Evolutionary conservation across 1,140 invertebrate genomes (phyloP).

Genomic region (Anastrepha obliqua): DNA sequence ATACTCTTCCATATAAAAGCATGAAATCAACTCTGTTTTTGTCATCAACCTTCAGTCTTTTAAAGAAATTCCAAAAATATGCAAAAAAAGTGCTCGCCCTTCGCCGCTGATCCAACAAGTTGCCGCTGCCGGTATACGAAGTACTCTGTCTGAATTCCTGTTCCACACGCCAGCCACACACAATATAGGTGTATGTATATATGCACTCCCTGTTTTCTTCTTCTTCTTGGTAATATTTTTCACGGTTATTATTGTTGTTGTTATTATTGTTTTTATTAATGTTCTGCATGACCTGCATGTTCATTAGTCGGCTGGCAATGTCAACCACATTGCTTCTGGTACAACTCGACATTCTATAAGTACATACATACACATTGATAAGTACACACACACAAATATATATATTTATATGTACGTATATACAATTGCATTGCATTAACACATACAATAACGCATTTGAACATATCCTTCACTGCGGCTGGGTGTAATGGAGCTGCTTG

Average conservation of each 20-base stretch:
- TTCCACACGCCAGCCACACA: not conserved
- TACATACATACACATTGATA: not conserved
- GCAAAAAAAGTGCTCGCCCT: not conserved
- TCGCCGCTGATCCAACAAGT: slow-evolving; percentile 7
- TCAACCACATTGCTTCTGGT: slow-evolving; percentile 26
- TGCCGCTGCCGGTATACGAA: slow-evolving; percentile 14
- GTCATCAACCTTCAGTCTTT: not conserved
- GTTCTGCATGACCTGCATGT: slow-evolving; percentile 45
- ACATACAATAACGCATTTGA: slow-evolving; percentile 19
- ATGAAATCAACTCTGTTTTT: too few relatives aligned
- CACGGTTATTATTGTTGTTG: not conserved
- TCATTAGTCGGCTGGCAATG: slow-evolving; percentile 27
- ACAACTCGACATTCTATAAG: not conserved
- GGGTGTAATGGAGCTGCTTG: not conserved
- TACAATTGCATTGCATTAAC: not conserved
- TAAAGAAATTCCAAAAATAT: not conserved
- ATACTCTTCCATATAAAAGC: not conserved
- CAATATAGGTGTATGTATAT: not conserved
- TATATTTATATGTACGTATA: not conserved
- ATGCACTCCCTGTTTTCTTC: not conserved
- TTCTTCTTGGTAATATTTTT: slow-evolving; percentile 14
- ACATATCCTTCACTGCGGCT: not conserved
- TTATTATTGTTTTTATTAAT: not conserved
- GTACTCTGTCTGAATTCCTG: not conserved
- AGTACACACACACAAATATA: not conserved